Percentiles rank a stretch among this genome's conserved stretches.
Conservation (phyloP, 2,113 vertebrate species). For the Chaetops frenatus region DNA sequence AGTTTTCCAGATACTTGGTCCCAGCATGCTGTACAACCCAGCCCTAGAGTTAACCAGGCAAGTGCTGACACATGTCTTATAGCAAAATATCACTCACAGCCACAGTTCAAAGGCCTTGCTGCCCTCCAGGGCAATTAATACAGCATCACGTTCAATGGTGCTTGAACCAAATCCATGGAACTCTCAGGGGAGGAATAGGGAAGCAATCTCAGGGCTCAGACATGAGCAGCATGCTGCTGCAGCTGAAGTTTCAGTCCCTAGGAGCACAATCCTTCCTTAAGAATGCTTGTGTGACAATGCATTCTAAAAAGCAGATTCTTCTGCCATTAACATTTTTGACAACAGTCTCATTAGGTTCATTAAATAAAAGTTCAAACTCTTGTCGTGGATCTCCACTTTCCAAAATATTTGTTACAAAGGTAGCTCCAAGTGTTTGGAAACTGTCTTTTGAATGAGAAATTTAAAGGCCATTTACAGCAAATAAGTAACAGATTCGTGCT, state of each 20-base stretch:
- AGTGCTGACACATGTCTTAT: conserved; percentile 81
- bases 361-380: background rate
- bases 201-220: conserved; percentile 68
- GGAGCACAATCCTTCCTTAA: conserved; percentile 21
- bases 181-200: conserved; percentile 72
- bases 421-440: background rate
- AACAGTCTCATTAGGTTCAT: background rate
- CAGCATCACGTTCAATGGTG: conserved; percentile 79
- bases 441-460: background rate
- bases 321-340: background rate
- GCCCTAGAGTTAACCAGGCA: conserved; percentile 75
- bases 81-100: conserved; percentile 83
- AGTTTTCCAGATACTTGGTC: conserved; percentile 79
- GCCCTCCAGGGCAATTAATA: conserved; percentile 85
- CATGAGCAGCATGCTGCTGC: conserved; percentile 58
- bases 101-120: conserved; percentile 82
- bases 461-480: background rate
- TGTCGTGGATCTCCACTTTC: background rate
- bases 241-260: conserved; percentile 50
- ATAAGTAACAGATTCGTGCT: background rate
- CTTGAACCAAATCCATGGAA: conserved; percentile 78
- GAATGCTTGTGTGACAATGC: background rate
- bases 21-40: conserved; percentile 72
- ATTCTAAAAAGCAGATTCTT: background rate
- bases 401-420: background rate